Evolutionary conservation across 2,113 vertebrate genomes (phyloP).

Genomic region (Chionomys nivalis): DNA sequence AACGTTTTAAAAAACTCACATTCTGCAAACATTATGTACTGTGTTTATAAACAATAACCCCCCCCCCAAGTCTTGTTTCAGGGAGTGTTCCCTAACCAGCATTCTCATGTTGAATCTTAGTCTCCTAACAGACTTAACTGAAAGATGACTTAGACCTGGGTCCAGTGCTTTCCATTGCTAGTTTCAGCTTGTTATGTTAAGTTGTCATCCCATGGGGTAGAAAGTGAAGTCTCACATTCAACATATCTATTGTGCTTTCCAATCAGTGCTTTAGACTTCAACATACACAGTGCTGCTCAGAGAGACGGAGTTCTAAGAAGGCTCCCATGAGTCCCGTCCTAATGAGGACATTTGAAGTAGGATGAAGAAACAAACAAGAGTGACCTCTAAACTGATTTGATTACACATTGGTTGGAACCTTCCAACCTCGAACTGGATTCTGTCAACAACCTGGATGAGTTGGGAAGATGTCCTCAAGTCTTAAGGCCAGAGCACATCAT

Average conservation of each 20-base stretch:
- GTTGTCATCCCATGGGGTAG: constrained; percentile 10
- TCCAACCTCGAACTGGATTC: not conserved
- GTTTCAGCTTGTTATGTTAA: constrained; percentile 45
- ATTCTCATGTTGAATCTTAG: constrained; percentile 20
- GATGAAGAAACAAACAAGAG: constrained; percentile 6
- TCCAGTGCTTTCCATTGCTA: constrained; percentile 5
- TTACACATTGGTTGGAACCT: not conserved
- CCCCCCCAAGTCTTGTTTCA: constrained; percentile 4
- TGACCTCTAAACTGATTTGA: not conserved
- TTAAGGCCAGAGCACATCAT: not conserved
- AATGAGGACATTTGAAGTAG: constrained; percentile 33
- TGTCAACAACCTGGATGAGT: not conserved
- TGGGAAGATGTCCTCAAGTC: not conserved
- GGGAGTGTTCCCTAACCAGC: constrained; percentile 27
- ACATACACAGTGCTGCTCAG: not conserved
- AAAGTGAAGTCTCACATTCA: not conserved
- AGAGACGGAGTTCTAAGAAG: constrained; percentile 22
- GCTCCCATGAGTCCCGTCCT: not conserved
- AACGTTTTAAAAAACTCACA: not conserved
- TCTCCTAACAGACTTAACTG: not conserved
- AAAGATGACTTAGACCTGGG: not conserved
- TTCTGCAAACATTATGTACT: constrained; percentile 47
- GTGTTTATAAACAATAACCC: constrained; percentile 54
- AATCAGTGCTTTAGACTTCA: constrained; percentile 16
- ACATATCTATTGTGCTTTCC: not conserved